Evolutionary conservation across 2,888 invertebrate species (phyloP), one percentile per base, ranked within the genome.

Genomic region (Villa cingulata): DNA sequence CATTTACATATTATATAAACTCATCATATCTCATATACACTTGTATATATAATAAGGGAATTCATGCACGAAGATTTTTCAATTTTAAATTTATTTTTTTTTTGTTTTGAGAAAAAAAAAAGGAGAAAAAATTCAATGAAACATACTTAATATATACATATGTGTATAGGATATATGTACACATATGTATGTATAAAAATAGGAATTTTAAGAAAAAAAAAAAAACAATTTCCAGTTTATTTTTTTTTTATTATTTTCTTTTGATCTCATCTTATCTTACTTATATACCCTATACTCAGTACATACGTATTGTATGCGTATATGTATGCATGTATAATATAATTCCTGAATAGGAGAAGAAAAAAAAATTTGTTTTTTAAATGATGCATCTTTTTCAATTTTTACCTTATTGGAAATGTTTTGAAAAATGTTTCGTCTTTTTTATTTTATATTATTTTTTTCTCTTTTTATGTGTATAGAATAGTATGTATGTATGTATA

Each of bases 231-330:
- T 46, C 29, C 41, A 42, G 18, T 46, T 46, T 20, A 27, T 46
- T 36, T 44, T 46, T 27, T 34, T 19, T 16, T 40, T 18, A 17
- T 19, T 40, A 40, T 45, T 16, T 34, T 34, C 41, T 46, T 41
- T 19, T 37, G 29, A 41, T 46, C 29, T 42, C 37, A 27, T 37
- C 46, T 46, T 46, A 46, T 46, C 46, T 34, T 36, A 14, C n/a
- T n/a, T n/a, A n/a, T n/a, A n/a, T n/a, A n/a, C n/a, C n/a, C n/a
- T n/a, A n/a, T n/a, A 19, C 23, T 46, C 36, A 20, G 16, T 41
- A 41, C 36, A 12, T 18, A 36, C 36, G 34, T 16, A 23, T 29
- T 38, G 20, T 38, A n/a, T 45, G 16, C 32, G 20, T 39, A 41
- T 41, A n/a, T n/a, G n/a, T n/a, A n/a, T n/a, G n/a, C n/a, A n/a